A percentile compares a stretch with the other conserved stretches of the same genome.
Evolutionary conservation across 23 tunicate species (phyloP).

Genomic region (Clavelina lepadiformis): DNA sequence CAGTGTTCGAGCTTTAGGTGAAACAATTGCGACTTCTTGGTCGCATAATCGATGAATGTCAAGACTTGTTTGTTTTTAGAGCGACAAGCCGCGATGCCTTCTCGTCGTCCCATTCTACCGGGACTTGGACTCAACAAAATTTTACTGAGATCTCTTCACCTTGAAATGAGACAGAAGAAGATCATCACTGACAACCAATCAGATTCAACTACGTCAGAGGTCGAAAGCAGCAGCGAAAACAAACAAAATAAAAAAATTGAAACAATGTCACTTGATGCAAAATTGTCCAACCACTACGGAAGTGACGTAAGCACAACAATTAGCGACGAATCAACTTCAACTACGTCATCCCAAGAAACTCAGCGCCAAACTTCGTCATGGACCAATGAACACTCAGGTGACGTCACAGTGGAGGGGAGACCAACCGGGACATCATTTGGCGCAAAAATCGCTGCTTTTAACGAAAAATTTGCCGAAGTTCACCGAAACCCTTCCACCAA

Average conservation of each 20-base stretch:
- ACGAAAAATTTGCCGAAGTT: no score
- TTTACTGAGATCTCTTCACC: slow-evolving; percentile 52
- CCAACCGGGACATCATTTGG: slow-evolving; percentile 37
- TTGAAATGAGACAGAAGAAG: slow-evolving; percentile 58
- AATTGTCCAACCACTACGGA: not conserved
- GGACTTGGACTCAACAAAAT: slow-evolving; percentile 16
- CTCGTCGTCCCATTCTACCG: slow-evolving; percentile 48
- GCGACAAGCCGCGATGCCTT: no score
- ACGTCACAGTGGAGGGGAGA: slow-evolving; percentile 10
- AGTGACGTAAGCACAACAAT: not conserved
- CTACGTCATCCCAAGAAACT: not conserved
- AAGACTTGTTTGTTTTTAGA: no score
- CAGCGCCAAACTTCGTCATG: not conserved
- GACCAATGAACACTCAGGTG: not conserved
- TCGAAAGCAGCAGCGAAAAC: slow-evolving; percentile 49
- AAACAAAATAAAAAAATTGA: not conserved
- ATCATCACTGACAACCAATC: slow-evolving; percentile 9
- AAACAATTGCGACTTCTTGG: no score
- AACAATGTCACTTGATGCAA: not conserved
- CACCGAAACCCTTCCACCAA: no score
- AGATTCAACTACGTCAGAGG: slow-evolving; percentile 20
- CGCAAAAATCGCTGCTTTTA: not conserved
- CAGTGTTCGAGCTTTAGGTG: no score
- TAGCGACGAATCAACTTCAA: not conserved
- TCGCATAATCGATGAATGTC: no score